Evolutionary conservation across 2,888 invertebrate species (phyloP).

Genomic region (Chalcis sispes): DNA sequence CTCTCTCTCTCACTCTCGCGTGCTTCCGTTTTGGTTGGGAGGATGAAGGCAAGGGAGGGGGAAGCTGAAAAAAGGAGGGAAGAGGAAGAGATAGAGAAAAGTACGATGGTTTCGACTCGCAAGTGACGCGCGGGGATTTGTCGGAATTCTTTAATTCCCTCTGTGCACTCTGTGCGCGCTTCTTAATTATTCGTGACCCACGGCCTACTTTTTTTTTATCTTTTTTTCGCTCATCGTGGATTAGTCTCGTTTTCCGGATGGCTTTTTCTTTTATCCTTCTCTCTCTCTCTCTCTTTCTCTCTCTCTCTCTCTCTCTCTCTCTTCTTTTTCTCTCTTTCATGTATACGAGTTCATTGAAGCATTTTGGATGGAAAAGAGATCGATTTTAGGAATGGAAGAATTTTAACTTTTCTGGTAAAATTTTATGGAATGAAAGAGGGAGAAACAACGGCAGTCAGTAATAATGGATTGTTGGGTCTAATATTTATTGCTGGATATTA

Average conservation of each 20-base stretch:
- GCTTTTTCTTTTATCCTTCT: neutral
- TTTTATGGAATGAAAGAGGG: neutral
- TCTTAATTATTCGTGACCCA: neutral
- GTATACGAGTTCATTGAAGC: too few relatives aligned
- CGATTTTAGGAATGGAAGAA: neutral
- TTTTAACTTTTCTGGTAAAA: neutral
- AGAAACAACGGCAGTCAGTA: neutral
- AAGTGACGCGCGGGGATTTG: constrained; percentile 5
- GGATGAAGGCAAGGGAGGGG: too few relatives aligned
- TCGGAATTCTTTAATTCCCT: neutral
- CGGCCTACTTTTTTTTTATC: constrained; percentile 17
- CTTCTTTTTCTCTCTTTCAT: neutral
- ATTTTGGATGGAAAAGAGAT: neutral
- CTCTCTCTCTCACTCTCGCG: too few relatives aligned
- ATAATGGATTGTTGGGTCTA: neutral
- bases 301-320: neutral
- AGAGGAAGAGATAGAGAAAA: too few relatives aligned
- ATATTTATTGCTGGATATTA: too few relatives aligned
- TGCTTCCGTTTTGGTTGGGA: neutral
- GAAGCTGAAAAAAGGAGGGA: too few relatives aligned
- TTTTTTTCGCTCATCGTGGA: neutral
- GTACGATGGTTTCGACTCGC: too few relatives aligned
- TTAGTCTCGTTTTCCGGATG: constrained; percentile 5
- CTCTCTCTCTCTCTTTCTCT: neutral
- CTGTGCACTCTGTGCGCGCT: neutral